Conservation (phyloP, 2,888 invertebrate species). For the Cheilosia urbana region DNA sequence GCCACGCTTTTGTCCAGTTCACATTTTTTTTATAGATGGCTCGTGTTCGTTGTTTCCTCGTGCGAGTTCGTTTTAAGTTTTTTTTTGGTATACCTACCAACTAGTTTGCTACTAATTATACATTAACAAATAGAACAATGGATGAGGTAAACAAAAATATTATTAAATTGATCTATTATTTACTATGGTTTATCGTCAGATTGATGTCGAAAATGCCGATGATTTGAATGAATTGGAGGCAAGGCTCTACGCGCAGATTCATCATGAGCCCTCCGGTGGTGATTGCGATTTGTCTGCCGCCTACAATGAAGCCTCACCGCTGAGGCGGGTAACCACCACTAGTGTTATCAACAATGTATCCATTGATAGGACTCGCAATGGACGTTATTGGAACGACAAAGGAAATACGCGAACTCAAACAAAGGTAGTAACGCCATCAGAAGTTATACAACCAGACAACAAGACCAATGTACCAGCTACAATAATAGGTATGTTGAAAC, state of each 20-base stretch:
- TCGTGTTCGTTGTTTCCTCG: constrained; percentile 49
- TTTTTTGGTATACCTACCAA: not conserved
- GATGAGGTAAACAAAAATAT: constrained; percentile 78
- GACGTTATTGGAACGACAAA: constrained; percentile 77
- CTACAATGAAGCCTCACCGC: constrained; percentile 38
- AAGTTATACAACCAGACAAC: constrained; percentile 19
- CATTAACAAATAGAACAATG: constrained; percentile 76
- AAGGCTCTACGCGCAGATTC: constrained; percentile 82
- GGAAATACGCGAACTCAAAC: constrained; percentile 8
- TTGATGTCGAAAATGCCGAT: constrained; percentile 78
- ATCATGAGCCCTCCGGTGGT: constrained; percentile 78
- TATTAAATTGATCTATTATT: not conserved
- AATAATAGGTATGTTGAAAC: constrained; percentile 27
- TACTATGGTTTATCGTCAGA: constrained; percentile 45
- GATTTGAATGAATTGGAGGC: constrained; percentile 82
- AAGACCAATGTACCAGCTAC: not conserved
- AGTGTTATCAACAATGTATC: constrained; percentile 78
- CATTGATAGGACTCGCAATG: constrained; percentile 51
- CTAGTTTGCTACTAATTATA: constrained; percentile 16
- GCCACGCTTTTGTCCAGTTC: constrained; percentile 16
- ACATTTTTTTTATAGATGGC: constrained; percentile 28
- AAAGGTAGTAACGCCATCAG: constrained; percentile 21
- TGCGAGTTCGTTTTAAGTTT: constrained; percentile 55
- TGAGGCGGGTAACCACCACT: constrained; percentile 77
- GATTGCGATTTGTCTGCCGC: constrained; percentile 54